Percentiles rank a stretch among this genome's conserved stretches.
Evolutionary conservation across 2,113 vertebrate genomes (phyloP).

Genomic region (Stigmatopora argus): DNA sequence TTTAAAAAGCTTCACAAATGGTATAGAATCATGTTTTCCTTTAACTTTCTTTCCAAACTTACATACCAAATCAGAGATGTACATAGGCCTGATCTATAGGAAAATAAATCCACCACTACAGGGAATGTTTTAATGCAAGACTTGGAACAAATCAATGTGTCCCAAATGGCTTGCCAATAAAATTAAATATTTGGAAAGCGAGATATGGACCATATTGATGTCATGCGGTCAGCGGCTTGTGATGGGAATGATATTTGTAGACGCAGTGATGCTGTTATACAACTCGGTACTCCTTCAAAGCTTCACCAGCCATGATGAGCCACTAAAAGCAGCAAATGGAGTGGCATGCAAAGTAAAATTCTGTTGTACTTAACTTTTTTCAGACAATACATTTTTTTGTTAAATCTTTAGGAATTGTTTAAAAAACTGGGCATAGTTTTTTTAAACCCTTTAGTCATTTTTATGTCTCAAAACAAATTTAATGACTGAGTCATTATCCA

Average conservation of each 20-base stretch:
- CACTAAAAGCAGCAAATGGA: conserved; percentile 27
- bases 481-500: too few relatives aligned
- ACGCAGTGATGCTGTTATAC: conserved; percentile 27
- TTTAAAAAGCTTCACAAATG: conserved; percentile 8
- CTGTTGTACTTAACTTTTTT: too few relatives aligned
- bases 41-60: conserved; percentile 32
- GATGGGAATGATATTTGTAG: conserved; percentile 33
- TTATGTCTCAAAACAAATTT: too few relatives aligned
- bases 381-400: too few relatives aligned
- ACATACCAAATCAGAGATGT: conserved; percentile 34
- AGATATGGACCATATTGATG: conserved; percentile 41
- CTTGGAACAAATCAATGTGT: conserved; percentile 35
- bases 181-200: conserved; percentile 46
- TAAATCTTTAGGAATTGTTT: too few relatives aligned
- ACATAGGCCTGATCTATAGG: conserved; percentile 41
- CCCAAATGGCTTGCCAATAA: conserved; percentile 35
- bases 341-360: too few relatives aligned
- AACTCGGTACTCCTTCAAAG: conserved; percentile 44
- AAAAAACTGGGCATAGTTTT: too few relatives aligned
- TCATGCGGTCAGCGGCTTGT: conserved; percentile 38
- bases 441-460: too few relatives aligned
- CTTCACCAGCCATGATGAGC: conserved; percentile 49
- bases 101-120: conserved; percentile 37
- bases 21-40: conserved; percentile 6
- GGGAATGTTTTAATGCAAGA: conserved; percentile 37